Conservation (phyloP, 1,140 invertebrate species). For the Trichomalopsis sarcophagae region DNA sequence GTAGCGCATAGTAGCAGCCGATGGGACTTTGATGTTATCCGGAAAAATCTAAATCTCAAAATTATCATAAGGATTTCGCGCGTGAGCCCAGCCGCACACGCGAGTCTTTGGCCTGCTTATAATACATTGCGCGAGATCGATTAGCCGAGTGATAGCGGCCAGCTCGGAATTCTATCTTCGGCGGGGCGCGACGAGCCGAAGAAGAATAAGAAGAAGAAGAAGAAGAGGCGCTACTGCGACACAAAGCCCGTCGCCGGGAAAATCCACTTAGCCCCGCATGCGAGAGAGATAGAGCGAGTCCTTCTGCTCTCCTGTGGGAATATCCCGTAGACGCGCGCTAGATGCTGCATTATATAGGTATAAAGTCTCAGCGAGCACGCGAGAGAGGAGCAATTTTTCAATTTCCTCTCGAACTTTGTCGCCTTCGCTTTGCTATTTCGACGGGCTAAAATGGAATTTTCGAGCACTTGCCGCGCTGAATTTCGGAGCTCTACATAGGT, state of each 20-base stretch:
- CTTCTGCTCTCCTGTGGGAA: slow-evolving; percentile 52
- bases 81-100: neutral
- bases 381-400: slow-evolving; percentile 70
- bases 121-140: no score
- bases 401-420: slow-evolving; percentile 74
- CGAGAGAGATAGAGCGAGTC: neutral
- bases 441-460: slow-evolving; percentile 72
- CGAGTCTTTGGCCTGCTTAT: no score
- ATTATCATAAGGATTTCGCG: slow-evolving; percentile 9
- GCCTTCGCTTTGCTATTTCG: slow-evolving; percentile 71
- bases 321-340: slow-evolving; percentile 44
- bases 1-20: neutral
- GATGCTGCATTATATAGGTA: neutral
- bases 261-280: slow-evolving; percentile 66
- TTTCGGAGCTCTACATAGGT: neutral
- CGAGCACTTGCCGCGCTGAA: neutral
- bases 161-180: neutral
- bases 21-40: slow-evolving; percentile 43
- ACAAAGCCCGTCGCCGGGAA: slow-evolving; percentile 63
- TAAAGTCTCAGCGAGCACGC: neutral
- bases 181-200: neutral
- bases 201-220: neutral
- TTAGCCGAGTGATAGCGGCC: no score
- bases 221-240: neutral
- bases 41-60: neutral